Evolutionary conservation across 2,113 vertebrate species (phyloP).

Genomic region (Aleadryas rufinucha): DNA sequence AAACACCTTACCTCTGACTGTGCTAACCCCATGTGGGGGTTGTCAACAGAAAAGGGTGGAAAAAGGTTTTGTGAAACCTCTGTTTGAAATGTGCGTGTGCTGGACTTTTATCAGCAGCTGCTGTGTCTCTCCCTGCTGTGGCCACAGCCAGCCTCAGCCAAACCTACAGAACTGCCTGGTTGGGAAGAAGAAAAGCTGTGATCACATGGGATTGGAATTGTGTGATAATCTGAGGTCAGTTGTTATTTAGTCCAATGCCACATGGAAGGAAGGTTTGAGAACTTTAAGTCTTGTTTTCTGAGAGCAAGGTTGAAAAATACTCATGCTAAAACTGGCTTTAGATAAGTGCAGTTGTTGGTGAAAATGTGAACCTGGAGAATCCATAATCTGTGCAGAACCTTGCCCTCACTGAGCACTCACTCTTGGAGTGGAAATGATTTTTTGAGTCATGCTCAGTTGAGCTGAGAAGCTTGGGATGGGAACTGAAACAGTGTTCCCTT

Average conservation of each 20-base stretch:
- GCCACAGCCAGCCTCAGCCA: background rate
- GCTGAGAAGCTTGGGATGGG: background rate
- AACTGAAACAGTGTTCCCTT: background rate
- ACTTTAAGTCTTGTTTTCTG: background rate
- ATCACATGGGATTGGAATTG: background rate
- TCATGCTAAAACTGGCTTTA: background rate
- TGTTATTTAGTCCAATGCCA: background rate
- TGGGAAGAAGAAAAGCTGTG: background rate
- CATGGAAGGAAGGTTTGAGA: background rate
- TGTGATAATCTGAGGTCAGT: background rate
- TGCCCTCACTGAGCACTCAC: background rate
- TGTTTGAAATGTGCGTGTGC: fast-evolving
- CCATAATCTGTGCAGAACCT: background rate
- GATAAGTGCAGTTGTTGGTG: background rate
- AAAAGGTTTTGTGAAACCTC: background rate
- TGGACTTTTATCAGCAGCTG: too few relatives aligned
- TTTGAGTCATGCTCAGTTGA: fast-evolving
- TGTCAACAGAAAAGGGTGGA: background rate
- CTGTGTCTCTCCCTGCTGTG: background rate
- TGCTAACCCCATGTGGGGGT: fast-evolving
- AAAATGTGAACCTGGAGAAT: background rate
- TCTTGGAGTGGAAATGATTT: background rate
- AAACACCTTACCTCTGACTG: background rate
- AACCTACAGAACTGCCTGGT: background rate
- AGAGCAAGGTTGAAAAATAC: background rate